Conservation (phyloP, 1,140 invertebrate genomes). For the Alviniconcha marisindica region DNA sequence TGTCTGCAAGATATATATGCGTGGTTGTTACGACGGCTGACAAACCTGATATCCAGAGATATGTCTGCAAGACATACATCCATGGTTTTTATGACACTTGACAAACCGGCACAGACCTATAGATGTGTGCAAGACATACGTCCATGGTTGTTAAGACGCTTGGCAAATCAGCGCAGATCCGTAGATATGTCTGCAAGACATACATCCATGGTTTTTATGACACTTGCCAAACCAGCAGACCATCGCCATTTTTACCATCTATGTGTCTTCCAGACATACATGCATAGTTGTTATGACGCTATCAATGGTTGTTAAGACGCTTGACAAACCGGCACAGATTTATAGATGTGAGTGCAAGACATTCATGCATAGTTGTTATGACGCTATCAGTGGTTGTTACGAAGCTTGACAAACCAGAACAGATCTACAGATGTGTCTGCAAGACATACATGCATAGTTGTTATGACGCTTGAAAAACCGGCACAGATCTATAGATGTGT, state of each 20-base stretch:
- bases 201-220: background rate
- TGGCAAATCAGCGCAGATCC: background rate
- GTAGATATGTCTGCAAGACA: background rate
- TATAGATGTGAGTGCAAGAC: slow-evolving; percentile 6
- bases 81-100: background rate
- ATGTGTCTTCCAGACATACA: too few relatives aligned
- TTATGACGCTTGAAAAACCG: background rate
- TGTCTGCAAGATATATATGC: background rate
- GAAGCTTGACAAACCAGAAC: background rate
- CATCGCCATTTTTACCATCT: too few relatives aligned
- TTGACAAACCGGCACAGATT: slow-evolving; percentile 90
- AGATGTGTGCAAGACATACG: too few relatives aligned
- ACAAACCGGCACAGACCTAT: background rate
- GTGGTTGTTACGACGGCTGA: background rate
- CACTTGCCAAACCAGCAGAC: background rate
- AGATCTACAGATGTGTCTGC: background rate
- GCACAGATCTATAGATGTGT: background rate
- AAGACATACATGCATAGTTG: background rate
- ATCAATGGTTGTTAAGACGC: slow-evolving; percentile 89
- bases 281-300: background rate
- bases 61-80: background rate
- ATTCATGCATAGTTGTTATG: too few relatives aligned
- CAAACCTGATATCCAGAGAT: background rate
- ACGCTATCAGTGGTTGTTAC: too few relatives aligned
- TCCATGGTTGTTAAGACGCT: background rate